These are phyloP conservation scores for Oxyruncus cristatus DNA, from an alignment of 2,113 vertebrate genomes.

Conservation along the genomic window DNA sequence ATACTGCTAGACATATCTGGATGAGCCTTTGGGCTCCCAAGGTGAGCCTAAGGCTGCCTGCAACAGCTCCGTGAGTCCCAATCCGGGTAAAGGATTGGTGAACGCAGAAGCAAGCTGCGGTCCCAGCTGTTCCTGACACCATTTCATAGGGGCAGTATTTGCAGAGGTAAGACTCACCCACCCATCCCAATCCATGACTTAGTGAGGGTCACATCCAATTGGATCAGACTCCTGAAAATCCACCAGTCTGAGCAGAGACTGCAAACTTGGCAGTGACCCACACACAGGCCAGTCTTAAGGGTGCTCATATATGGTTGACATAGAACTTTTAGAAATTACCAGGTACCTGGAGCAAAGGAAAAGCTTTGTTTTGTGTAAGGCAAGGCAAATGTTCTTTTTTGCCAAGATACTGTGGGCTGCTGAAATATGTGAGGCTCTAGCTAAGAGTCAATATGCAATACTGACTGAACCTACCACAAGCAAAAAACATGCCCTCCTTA, in stretches of 20 bases:
- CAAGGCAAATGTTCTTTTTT: neutral
- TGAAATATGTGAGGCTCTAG: neutral
- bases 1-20: neutral
- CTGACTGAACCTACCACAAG: neutral
- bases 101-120: neutral
- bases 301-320: neutral
- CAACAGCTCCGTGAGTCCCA: neutral
- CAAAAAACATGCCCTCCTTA: neutral
- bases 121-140: neutral
- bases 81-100: neutral
- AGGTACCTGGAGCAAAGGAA: neutral
- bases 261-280: neutral
- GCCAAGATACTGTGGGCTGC: neutral
- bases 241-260: neutral
- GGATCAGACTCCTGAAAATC: neutral
- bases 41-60: neutral
- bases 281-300: neutral
- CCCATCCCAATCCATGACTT: no score
- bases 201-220: neutral
- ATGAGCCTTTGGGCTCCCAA: neutral
- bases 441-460: neutral
- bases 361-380: neutral
- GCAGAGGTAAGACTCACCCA: neutral
- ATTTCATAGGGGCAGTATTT: neutral
- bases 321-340: neutral